These are phyloP conservation scores for Emydocephalus ijimae DNA, from an alignment of 2,113 vertebrate species.

Conservation along the genomic window DNA sequence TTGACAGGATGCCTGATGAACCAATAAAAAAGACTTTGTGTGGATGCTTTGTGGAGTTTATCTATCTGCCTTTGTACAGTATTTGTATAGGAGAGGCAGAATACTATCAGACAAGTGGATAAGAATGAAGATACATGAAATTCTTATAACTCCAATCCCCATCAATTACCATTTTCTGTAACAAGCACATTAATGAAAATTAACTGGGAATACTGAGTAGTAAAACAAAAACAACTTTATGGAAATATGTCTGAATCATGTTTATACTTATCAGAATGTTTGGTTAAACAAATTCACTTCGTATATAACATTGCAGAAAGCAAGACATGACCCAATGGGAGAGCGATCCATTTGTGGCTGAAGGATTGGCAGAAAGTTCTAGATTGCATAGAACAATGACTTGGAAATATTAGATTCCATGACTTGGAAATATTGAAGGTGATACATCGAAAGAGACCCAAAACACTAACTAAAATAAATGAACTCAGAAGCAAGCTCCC, in stretches of 20 bases:
- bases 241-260: slow-evolving; percentile 65
- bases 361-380: slow-evolving; percentile 52
- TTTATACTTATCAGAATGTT: slow-evolving; percentile 67
- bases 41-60: too few relatives aligned
- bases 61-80: too few relatives aligned
- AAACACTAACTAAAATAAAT: slow-evolving; percentile 62
- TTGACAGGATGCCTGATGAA: too few relatives aligned
- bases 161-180: neutral
- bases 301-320: slow-evolving; percentile 51
- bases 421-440: slow-evolving; percentile 62
- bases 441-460: slow-evolving; percentile 42
- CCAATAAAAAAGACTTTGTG: too few relatives aligned
- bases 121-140: slow-evolving; percentile 21
- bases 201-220: slow-evolving; percentile 55
- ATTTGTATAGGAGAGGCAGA: too few relatives aligned
- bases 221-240: slow-evolving; percentile 59
- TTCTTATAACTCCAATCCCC: neutral
- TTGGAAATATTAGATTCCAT: slow-evolving; percentile 56
- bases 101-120: slow-evolving; percentile 17
- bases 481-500: slow-evolving; percentile 62
- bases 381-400: slow-evolving; percentile 56
- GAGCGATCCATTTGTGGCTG: slow-evolving; percentile 58
- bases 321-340: slow-evolving; percentile 50
- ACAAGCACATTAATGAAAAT: slow-evolving; percentile 22
- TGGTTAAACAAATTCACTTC: slow-evolving; percentile 66